Evolutionary conservation across 2,113 vertebrate genomes (phyloP).

Genomic region (Saimiri boliviensis): DNA sequence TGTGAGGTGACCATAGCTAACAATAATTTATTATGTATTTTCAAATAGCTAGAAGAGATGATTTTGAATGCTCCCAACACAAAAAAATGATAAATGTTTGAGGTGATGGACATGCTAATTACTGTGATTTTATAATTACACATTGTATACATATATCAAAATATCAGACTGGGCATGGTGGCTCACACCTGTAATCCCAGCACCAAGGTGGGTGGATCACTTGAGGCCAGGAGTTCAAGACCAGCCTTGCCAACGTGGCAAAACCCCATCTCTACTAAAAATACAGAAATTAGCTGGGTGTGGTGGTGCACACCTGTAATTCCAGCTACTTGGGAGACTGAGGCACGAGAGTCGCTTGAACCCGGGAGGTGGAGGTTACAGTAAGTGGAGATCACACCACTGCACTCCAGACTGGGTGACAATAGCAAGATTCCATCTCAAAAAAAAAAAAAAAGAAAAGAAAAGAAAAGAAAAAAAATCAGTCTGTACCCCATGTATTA

Average conservation of each 20-base stretch:
- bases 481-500: no score
- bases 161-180: neutral
- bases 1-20: neutral
- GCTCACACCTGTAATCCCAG: neutral
- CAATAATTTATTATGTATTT: neutral
- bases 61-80: neutral
- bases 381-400: neutral
- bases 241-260: neutral
- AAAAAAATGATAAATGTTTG: no score
- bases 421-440: neutral
- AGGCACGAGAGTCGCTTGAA: neutral
- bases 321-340: neutral
- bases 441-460: no score
- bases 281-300: neutral
- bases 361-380: neutral
- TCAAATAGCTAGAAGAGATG: neutral
- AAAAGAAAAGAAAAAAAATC: neutral
- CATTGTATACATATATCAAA: no score
- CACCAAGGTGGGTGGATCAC: neutral
- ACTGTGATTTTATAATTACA: no score
- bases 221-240: neutral
- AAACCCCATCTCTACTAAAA: neutral
- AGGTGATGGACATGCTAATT: no score
- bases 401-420: neutral
- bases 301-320: neutral